Conservation (phyloP, 2,113 vertebrate genomes). For the Nothoprocta perdicaria region DNA sequence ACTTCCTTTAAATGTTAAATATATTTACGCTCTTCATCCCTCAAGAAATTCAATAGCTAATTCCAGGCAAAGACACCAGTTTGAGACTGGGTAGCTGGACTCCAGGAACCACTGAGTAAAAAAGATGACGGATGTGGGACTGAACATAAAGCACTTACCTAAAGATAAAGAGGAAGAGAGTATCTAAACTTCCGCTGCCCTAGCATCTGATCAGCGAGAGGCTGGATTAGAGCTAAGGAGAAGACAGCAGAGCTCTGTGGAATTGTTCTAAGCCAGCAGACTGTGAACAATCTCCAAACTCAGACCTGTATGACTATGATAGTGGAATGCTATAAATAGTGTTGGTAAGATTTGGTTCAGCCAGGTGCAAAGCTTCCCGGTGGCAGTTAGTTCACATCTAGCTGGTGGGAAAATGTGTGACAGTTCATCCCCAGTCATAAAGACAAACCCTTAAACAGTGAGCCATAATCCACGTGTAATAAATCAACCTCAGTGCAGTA, state of each 20-base stretch:
- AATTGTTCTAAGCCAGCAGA: neutral
- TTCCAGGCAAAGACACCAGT: neutral
- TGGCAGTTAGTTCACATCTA: neutral
- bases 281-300: neutral
- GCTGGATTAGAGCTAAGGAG: neutral
- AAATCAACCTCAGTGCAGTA: neutral
- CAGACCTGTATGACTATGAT: neutral
- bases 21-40: neutral
- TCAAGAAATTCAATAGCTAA: neutral
- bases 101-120: neutral
- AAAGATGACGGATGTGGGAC: fast-evolving
- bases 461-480: neutral
- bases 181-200: neutral
- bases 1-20: neutral
- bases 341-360: fast-evolving
- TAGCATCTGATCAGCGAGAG: neutral
- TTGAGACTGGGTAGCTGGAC: neutral
- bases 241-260: fast-evolving
- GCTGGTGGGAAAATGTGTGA: neutral
- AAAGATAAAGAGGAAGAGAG: neutral
- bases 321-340: neutral
- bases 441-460: neutral
- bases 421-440: neutral
- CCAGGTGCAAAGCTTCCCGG: neutral
- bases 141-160: fast-evolving